These are phyloP conservation scores for Serinus canaria DNA, from an alignment of 2,113 vertebrate species.

Conservation along the genomic window DNA sequence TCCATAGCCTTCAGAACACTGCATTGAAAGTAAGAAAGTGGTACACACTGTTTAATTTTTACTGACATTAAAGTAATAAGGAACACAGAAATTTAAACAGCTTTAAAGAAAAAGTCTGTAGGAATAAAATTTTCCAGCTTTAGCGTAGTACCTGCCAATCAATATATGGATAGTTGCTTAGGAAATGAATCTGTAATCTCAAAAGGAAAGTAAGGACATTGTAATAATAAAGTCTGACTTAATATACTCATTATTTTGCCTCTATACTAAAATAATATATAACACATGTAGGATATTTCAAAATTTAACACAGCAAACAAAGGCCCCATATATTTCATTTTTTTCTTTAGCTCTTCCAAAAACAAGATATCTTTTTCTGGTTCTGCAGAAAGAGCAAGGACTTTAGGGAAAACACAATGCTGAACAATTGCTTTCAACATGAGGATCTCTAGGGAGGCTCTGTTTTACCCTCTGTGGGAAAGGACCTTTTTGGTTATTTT, in stretches of 20 bases:
- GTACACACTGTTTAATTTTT: conserved; percentile 47
- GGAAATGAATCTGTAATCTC: conserved; percentile 27
- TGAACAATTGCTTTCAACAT: not conserved
- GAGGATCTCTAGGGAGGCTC: not conserved
- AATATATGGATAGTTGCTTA: not conserved
- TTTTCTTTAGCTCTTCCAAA: conserved; percentile 44
- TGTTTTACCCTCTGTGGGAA: not conserved
- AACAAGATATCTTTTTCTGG: not conserved
- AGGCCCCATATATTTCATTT: not conserved
- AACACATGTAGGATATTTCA: conserved; percentile 52
- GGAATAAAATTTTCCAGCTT: not conserved
- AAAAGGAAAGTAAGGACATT: conserved; percentile 40
- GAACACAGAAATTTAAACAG: conserved; percentile 17
- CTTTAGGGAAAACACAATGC: not conserved
- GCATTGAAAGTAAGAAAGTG: conserved; percentile 12
- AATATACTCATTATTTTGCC: conserved; percentile 53
- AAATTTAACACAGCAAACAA: conserved; percentile 43
- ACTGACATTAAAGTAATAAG: conserved; percentile 38
- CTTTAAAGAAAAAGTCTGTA: not conserved
- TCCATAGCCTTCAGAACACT: conserved; percentile 31
- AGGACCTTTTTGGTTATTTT: not conserved
- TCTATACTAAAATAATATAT: conserved; percentile 50
- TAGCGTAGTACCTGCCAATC: not conserved
- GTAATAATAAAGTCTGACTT: conserved; percentile 60
- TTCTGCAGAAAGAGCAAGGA: not conserved